These are phyloP conservation scores for Hofmannophila pseudospretella DNA, from an alignment of 2,888 invertebrate genomes.

Conservation along the genomic window DNA sequence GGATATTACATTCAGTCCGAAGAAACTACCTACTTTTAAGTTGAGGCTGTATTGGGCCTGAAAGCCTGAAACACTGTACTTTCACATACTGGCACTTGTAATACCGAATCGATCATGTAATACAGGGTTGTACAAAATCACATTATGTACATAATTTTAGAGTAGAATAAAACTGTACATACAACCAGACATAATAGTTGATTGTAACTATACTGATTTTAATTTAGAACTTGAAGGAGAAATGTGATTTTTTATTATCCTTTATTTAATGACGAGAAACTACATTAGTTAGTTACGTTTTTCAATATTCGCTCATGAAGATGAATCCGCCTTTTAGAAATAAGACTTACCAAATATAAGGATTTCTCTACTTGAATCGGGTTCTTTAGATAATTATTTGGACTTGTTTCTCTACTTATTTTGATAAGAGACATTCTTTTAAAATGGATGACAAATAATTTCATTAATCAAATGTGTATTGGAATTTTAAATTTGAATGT, in stretches of 20 bases:
- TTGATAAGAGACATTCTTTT: too few species aligned
- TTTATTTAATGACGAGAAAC: slow-evolving; percentile 5
- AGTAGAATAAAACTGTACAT: slow-evolving; percentile 1
- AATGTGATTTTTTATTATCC: slow-evolving; percentile 12
- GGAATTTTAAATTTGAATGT: not conserved
- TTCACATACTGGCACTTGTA: not conserved
- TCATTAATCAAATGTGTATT: too few species aligned
- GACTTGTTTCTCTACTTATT: too few species aligned
- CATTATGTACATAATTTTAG: slow-evolving; percentile 1
- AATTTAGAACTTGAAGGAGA: not conserved
- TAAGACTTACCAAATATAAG: slow-evolving; percentile 50
- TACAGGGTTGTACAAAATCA: slow-evolving; percentile 13
- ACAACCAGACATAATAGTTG: not conserved
- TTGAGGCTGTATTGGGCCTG: too few species aligned
- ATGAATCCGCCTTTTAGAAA: slow-evolving; percentile 64
- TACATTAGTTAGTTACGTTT: slow-evolving; percentile 7
- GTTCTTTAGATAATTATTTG: not conserved
- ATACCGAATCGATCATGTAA: slow-evolving; percentile 1
- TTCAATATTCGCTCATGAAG: slow-evolving; percentile 54
- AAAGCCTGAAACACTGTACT: too few species aligned
- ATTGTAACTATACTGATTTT: not conserved
- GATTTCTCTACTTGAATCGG: slow-evolving; percentile 20
- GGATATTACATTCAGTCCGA: too few species aligned
- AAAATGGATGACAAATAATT: too few species aligned
- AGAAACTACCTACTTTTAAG: too few species aligned